Evolutionary conservation across 2,797 vertebrate species (phyloP).

Genomic region (Enteromius afrohamiltoni): DNA sequence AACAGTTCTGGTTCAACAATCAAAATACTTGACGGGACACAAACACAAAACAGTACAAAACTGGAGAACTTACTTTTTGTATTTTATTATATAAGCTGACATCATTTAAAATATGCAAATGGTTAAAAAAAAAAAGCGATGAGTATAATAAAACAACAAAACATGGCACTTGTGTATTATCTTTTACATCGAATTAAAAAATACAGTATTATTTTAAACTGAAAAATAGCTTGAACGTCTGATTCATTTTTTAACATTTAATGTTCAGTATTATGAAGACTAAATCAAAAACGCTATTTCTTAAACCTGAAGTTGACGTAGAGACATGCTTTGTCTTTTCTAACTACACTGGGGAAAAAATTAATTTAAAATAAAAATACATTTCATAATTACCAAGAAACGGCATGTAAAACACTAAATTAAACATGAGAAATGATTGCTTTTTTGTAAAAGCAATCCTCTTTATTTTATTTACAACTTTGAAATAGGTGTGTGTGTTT

Average conservation of each 20-base stretch:
- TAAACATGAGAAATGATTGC: not conserved
- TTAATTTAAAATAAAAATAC: too few species aligned
- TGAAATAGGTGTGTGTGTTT: too few species aligned
- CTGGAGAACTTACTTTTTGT: not conserved
- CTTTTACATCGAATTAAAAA: not conserved
- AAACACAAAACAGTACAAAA: not conserved
- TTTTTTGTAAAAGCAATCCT: too few species aligned
- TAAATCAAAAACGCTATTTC: not conserved
- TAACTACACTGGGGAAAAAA: not conserved
- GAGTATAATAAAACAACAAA: not conserved
- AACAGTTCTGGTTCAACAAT: conserved; percentile 24
- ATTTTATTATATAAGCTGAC: not conserved
- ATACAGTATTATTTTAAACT: not conserved
- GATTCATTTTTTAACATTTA: not conserved
- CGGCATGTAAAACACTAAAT: not conserved
- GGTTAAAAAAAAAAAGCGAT: not conserved
- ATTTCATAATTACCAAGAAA: not conserved
- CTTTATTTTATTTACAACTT: too few species aligned
- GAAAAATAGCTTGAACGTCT: not conserved
- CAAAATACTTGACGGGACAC: not conserved
- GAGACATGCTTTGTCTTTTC: not conserved
- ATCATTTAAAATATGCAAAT: not conserved
- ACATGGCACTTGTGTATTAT: not conserved
- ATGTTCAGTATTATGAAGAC: not conserved
- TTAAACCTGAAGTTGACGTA: not conserved